These are phyloP conservation scores for Hydroisotoma schaefferi DNA, from an alignment of 2,888 invertebrate species.

Conservation along the genomic window DNA sequence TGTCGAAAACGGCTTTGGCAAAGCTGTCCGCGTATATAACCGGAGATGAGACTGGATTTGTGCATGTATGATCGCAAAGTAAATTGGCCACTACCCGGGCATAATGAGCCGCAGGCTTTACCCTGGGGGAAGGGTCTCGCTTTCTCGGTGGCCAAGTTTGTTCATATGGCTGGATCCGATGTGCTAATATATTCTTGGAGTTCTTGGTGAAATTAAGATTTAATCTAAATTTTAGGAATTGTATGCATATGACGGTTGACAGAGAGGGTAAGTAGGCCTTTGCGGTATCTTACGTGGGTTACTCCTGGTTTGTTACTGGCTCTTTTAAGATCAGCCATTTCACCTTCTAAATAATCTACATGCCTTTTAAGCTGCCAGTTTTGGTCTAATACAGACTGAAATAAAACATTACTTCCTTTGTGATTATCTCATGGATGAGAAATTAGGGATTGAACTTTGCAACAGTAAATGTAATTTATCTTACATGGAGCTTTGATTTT, in stretches of 20 bases:
- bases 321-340: conserved; percentile 33
- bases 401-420: background rate
- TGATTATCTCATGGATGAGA: no score
- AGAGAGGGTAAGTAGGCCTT: no score
- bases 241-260: no score
- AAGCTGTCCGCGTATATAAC: conserved; percentile 26
- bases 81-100: conserved; percentile 32
- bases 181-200: no score
- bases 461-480: no score
- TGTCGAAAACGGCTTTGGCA: conserved; percentile 13
- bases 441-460: background rate
- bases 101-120: conserved; percentile 32
- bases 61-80: conserved; percentile 24
- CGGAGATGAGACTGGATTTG: conserved; percentile 15
- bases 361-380: conserved; percentile 40
- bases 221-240: no score
- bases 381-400: conserved; percentile 37
- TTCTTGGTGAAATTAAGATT: no score
- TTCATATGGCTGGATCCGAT: no score
- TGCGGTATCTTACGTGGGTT: no score
- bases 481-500: conserved; percentile 37
- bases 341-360: conserved; percentile 30
- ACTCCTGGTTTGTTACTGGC: no score
- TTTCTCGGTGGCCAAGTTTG: no score
- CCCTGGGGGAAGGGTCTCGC: conserved; percentile 20